phyloP scores from a whole-genome alignment of 2,797 vertebrate species.

The Prionace glauca region DNA sequence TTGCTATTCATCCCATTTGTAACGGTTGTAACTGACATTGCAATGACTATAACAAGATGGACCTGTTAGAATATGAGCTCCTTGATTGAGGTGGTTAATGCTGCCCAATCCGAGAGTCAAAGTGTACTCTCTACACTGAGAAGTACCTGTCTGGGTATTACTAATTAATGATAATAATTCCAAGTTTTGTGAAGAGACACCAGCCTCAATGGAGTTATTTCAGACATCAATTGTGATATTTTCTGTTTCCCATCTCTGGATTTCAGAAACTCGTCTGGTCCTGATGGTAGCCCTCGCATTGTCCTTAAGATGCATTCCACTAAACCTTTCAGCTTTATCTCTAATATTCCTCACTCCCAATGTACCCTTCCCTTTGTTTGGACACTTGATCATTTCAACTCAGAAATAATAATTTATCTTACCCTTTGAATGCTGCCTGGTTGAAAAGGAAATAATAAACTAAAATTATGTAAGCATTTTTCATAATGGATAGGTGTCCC shows the following conservation, averaged over 20 bases:
- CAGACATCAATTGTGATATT: neutral
- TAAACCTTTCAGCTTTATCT: neutral
- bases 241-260: neutral
- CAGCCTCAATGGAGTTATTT: too few relatives aligned
- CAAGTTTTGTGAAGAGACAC: too few relatives aligned
- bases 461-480: too few relatives aligned
- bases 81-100: too few relatives aligned
- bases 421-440: too few relatives aligned
- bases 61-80: too few relatives aligned
- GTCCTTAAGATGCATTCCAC: neutral
- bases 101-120: too few relatives aligned
- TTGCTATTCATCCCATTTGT: neutral
- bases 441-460: too few relatives aligned
- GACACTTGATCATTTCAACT: neutral
- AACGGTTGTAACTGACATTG: neutral
- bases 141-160: too few relatives aligned
- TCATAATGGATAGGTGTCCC: neutral
- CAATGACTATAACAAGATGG: too few relatives aligned
- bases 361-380: neutral
- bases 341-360: neutral
- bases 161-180: too few relatives aligned
- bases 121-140: too few relatives aligned
- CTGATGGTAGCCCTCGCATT: neutral
- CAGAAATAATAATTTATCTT: neutral
- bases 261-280: neutral